Evolutionary conservation across 2,113 vertebrate species (phyloP).

Genomic region (Vidua chalybeata): DNA sequence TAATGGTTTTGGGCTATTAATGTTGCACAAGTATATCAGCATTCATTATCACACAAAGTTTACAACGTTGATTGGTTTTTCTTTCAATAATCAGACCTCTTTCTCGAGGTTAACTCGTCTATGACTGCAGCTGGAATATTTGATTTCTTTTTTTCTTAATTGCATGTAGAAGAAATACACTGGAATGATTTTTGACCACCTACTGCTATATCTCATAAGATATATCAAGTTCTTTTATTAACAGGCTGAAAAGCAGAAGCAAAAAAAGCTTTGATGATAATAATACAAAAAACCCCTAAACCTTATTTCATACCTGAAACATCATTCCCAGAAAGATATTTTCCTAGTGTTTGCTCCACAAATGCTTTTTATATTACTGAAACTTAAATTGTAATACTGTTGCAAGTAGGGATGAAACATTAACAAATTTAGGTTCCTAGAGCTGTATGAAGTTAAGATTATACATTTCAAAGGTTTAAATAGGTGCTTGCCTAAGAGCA

Average conservation of each 20-base stretch:
- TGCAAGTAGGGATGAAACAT: constrained; percentile 58
- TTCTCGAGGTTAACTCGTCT: constrained; percentile 39
- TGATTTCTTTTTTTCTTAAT: constrained; percentile 50
- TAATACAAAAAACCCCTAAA: background rate
- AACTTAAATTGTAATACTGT: constrained; percentile 62
- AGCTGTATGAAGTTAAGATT: constrained; percentile 59
- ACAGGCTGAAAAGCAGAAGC: constrained; percentile 15
- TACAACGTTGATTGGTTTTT: background rate
- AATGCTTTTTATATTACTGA: constrained; percentile 56
- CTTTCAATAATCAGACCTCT: constrained; percentile 23
- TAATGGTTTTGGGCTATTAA: background rate
- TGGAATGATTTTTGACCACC: constrained; percentile 29
- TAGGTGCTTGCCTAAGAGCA: constrained; percentile 68
- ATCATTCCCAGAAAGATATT: constrained; percentile 28
- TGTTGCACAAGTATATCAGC: background rate
- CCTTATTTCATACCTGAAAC: constrained; percentile 19
- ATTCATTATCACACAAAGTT: constrained; percentile 15
- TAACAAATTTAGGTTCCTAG: constrained; percentile 44
- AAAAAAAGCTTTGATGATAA: constrained; percentile 23
- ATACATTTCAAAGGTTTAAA: constrained; percentile 64
- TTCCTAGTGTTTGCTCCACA: constrained; percentile 11
- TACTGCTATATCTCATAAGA: constrained; percentile 15
- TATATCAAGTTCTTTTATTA: constrained; percentile 22
- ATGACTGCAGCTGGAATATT: constrained; percentile 14
- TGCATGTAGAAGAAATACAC: constrained; percentile 31